These are phyloP conservation scores for Colius striatus DNA, from an alignment of 2,113 vertebrate species.

Conservation along the genomic window DNA sequence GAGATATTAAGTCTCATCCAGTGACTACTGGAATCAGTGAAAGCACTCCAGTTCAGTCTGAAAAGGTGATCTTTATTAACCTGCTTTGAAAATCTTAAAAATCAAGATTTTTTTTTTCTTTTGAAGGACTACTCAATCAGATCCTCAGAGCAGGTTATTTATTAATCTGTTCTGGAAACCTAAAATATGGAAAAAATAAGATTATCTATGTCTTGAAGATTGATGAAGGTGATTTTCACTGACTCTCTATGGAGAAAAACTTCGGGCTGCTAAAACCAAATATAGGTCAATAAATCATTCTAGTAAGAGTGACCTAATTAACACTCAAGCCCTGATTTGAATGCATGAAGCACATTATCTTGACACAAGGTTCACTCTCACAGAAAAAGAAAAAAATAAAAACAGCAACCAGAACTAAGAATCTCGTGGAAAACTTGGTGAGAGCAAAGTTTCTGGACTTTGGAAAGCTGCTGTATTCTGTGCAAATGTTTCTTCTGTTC, in stretches of 20 bases:
- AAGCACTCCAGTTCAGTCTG: background rate
- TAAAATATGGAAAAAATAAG: conserved; percentile 28
- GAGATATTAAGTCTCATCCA: background rate
- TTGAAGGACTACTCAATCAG: conserved; percentile 2
- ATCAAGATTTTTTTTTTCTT: background rate
- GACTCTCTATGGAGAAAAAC: background rate
- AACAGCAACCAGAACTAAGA: background rate
- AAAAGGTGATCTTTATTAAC: conserved; percentile 20
- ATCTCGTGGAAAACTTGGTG: background rate
- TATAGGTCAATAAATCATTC: conserved; percentile 61
- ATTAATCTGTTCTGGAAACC: conserved; percentile 20
- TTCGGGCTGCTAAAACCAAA: background rate
- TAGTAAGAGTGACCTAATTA: conserved; percentile 53
- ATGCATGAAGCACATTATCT: conserved; percentile 17
- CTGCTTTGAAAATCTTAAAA: conserved; percentile 17
- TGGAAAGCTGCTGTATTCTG: background rate
- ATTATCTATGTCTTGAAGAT: conserved; percentile 30
- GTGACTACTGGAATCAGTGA: background rate
- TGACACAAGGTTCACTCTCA: background rate
- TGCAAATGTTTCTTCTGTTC: background rate
- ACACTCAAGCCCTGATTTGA: background rate
- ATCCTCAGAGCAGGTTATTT: background rate
- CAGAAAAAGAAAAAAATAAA: background rate
- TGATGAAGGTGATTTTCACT: conserved; percentile 41
- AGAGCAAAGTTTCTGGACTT: background rate